phyloP scores from a whole-genome alignment of 1,140 invertebrate species.

The Venustaconcha ellipsiformis region DNA sequence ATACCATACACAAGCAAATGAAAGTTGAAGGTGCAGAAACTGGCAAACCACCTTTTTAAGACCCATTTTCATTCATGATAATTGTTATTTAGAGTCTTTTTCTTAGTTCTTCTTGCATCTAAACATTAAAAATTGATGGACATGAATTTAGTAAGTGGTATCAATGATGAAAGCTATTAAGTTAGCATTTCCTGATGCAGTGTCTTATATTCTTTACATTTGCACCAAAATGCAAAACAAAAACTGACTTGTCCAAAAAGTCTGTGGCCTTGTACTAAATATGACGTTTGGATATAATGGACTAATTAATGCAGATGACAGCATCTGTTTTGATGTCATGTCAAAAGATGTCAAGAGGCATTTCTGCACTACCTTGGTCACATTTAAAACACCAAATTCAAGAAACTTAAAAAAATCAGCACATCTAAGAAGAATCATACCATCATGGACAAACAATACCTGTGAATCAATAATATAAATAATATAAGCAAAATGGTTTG shows the following conservation, averaged over 20 bases:
- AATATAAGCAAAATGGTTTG: too few species aligned
- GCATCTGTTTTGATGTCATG: too few species aligned
- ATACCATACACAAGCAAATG: conserved; percentile 12
- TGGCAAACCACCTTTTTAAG: conserved; percentile 22
- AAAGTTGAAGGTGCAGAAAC: neutral
- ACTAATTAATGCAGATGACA: too few species aligned
- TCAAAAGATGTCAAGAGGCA: too few species aligned
- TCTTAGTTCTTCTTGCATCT: conserved; percentile 14
- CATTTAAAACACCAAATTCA: too few species aligned
- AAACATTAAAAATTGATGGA: conserved; percentile 5
- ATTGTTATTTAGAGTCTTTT: conserved; percentile 28
- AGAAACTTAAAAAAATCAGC: too few species aligned
- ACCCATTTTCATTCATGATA: conserved; percentile 34
- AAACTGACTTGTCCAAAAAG: neutral
- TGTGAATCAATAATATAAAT: too few species aligned
- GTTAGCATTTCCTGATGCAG: conserved; percentile 8
- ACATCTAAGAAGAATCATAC: too few species aligned
- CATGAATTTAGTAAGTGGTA: conserved; percentile 17
- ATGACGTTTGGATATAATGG: too few species aligned
- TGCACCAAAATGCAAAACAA: conserved; percentile 11
- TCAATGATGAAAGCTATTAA: conserved; percentile 31
- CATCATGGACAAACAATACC: too few species aligned
- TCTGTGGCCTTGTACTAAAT: too few species aligned
- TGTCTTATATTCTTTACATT: conserved; percentile 10
- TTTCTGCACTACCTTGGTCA: too few species aligned